A percentile compares a stretch with the other conserved stretches of the same genome.
phyloP scores from a whole-genome alignment of 2,888 invertebrate species.

The Macrosiphum euphorbiae region DNA sequence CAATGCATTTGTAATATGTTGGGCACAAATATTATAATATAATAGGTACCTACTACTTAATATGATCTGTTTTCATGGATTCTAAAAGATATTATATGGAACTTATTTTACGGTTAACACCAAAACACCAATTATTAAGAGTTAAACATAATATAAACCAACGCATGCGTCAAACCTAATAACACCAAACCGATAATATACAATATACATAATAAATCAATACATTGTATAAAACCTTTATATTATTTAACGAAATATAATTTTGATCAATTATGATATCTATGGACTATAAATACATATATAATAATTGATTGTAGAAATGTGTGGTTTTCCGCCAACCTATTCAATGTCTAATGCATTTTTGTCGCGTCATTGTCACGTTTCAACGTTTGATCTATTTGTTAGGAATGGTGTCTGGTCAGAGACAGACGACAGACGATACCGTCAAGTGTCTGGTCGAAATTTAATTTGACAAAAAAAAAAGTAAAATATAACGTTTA shows the following conservation, averaged over 20 bases:
- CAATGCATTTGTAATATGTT: neutral
- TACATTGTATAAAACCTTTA: neutral
- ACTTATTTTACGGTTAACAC: neutral
- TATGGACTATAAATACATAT: constrained; percentile 5
- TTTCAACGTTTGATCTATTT: constrained; percentile 32
- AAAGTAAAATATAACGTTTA: constrained; percentile 44
- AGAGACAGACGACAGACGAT: constrained; percentile 41
- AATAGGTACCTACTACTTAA: neutral
- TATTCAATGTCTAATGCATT: constrained; percentile 32
- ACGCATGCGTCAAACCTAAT: neutral
- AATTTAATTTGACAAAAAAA: constrained; percentile 53
- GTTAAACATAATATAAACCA: neutral
- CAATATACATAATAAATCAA: constrained; percentile 8
- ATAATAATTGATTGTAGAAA: constrained; percentile 38
- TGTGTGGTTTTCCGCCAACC: constrained; percentile 13
- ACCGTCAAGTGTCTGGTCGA: constrained; percentile 19
- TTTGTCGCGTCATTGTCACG: constrained; percentile 47
- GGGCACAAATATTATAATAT: constrained; percentile 10
- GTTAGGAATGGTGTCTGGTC: constrained; percentile 31
- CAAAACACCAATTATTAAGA: neutral
- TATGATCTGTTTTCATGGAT: neutral
- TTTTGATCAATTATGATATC: constrained; percentile 38
- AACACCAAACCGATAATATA: neutral
- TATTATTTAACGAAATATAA: neutral
- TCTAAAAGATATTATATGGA: neutral